Percentiles rank a stretch among this genome's conserved stretches.
Evolutionary conservation across 2,888 invertebrate species (phyloP).

Genomic region (Eristalinus aeneus): DNA sequence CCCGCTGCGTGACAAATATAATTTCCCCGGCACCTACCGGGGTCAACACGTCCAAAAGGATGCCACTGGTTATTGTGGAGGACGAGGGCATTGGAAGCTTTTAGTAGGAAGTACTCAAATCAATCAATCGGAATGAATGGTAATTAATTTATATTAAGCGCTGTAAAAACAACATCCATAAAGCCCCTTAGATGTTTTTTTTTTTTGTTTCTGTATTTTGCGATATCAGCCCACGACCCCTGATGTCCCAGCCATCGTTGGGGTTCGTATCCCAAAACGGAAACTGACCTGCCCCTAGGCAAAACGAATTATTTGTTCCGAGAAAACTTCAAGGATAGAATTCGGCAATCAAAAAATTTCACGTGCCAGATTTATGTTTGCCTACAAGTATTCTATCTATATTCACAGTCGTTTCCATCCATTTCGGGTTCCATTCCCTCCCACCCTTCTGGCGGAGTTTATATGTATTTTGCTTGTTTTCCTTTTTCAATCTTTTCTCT

Average conservation of each 20-base stretch:
- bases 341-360: background rate
- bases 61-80: background rate
- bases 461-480: background rate
- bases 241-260: background rate
- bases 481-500: background rate
- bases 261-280: background rate
- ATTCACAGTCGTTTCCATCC: background rate
- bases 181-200: background rate
- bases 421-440: too few relatives aligned
- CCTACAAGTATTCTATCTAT: background rate
- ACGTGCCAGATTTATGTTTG: slow-evolving; percentile 4
- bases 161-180: background rate
- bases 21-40: background rate
- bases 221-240: background rate
- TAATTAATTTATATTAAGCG: background rate
- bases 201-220: too few relatives aligned
- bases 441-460: background rate
- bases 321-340: background rate
- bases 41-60: background rate
- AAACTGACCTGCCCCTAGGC: slow-evolving; percentile 9
- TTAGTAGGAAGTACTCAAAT: background rate
- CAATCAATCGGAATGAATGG: background rate
- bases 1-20: background rate
- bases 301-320: background rate
- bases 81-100: background rate